Evolutionary conservation across 2,113 vertebrate species (phyloP), one percentile per base, ranked within the genome.

Genomic region (Lophochroa leadbeateri): DNA sequence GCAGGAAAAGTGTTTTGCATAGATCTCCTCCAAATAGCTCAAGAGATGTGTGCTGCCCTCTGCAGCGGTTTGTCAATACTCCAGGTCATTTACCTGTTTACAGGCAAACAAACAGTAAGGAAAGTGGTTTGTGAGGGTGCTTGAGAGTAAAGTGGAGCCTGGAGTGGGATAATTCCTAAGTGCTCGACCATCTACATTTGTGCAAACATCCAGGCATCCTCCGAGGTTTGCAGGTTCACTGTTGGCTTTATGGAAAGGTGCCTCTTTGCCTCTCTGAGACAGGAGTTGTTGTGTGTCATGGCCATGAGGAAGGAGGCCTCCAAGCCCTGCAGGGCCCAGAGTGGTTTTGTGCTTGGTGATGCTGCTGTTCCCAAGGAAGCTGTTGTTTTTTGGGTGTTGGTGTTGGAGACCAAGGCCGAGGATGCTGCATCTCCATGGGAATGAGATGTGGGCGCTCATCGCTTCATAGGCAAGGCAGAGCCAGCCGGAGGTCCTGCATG

Each of bases 1-100:
- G 63, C 53, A 41, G 82, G 72, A 31, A 77, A 93, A 77, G 31
- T 53, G 49, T 35, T 86, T 75, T 88, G 69, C 52, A 67, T 49
- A n/a, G 58, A 74, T 17, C 88, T 88, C 11, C 65, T 91, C 43
- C 64, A 25, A 10, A 55, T 11, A 44, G 79, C 94, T 95, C 28
- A 0, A 5, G 95, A 88, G 94, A 47, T 58, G 60, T 16, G 80
- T 91, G 94, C 92, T 96, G 94, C 96, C 96, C 94, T 96, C 95
- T 95, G 92, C 92, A 94, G 94, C 72, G 1, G 91, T 86, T 83
- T 71, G 35, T 81, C 92, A 91, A 88, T 17, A 53, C 93, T 86
- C 94, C 61, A 20, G 96, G 91, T 94, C 95, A 31, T 92, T 91
- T 94, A 82, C 95, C 95, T 89, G n/a, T 88, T 91, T 89, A 33